Evolutionary conservation across 2,888 invertebrate genomes (phyloP), one percentile per base, ranked within the genome.

Genomic region (Cephus spinipes): DNA sequence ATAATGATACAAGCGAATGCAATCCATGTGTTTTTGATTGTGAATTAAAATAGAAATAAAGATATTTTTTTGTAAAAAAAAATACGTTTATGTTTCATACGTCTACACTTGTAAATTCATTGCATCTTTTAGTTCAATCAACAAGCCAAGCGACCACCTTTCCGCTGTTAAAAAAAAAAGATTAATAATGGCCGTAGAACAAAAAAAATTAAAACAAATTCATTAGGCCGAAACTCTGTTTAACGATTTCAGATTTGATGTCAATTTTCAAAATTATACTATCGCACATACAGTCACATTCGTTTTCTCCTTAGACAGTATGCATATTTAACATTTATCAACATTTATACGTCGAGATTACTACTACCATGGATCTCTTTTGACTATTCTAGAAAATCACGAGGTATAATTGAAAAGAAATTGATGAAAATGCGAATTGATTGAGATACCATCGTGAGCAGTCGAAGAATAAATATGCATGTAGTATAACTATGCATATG

Each of bases 191-290:
- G 81, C 84, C 81, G 85, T 83, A 79, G 79, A 83, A 34, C 11
- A 34, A 81, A 82, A 81, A 82, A 69, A 79, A 78, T 30, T 30
- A 30, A 30, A 30, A 80, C 82, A 23, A 23, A 76, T 80, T 76
- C 68, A 69, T 81, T 86, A 86, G 86, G 85, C 86, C 85, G 79
- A 75, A 73, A 69, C 32, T 75, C 33, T 74, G 34, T 32, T 31
- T 23, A 76, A 76, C 71, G 75, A 69, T 31, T 68, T 75, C 80
- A 73, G 73, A 74, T 75, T 69, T 55, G 55, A 55, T 55, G 23
- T 23, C 23, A 55, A 55, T 55, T 55, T 55, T 55, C 23, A 55
- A 23, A 55, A 55, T 55, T 55, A 55, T 55, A 55, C 55, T 23
- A 23, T 55, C 55, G 23, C 55, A 23, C 55, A 55, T 55, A 55